These are phyloP conservation scores for Tenrec ecaudatus DNA, from an alignment of 2,113 vertebrate species.

Conservation along the genomic window DNA sequence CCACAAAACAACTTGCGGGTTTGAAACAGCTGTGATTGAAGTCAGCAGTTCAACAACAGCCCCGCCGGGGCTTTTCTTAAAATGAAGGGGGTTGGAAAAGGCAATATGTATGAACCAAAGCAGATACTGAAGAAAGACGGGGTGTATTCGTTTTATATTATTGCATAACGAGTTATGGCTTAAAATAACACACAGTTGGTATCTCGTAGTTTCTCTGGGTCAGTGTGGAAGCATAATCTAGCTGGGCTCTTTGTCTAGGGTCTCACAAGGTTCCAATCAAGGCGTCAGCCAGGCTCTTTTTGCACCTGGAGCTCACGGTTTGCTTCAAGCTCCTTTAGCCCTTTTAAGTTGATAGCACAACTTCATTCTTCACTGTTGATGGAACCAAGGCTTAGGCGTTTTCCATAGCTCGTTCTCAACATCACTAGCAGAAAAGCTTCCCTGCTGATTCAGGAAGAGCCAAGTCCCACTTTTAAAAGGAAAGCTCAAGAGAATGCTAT, in stretches of 20 bases:
- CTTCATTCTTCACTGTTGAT: neutral
- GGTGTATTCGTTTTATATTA: neutral
- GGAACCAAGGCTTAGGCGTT: neutral
- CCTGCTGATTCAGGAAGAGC: too few species aligned
- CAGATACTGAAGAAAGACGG: neutral
- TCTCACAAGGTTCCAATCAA: neutral
- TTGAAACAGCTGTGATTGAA: too few species aligned
- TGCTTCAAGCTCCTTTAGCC: neutral
- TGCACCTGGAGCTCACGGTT: neutral
- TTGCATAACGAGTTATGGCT: neutral
- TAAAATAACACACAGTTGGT: neutral
- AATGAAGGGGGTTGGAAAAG: neutral
- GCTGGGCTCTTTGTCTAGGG: neutral
- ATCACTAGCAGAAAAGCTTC: too few species aligned
- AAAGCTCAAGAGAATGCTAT: too few species aligned
- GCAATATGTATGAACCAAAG: neutral
- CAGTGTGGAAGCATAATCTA: neutral
- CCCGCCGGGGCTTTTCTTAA: too few species aligned
- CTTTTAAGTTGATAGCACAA: neutral
- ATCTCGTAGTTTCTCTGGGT: neutral
- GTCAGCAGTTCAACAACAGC: too few species aligned
- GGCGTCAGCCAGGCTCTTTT: neutral
- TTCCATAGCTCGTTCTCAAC: neutral
- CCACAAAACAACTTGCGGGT: too few species aligned
- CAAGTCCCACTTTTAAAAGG: too few species aligned